Evolutionary conservation across 2,888 invertebrate species (phyloP), one percentile per base, ranked within the genome.

Genomic region (Ctena decussata): DNA sequence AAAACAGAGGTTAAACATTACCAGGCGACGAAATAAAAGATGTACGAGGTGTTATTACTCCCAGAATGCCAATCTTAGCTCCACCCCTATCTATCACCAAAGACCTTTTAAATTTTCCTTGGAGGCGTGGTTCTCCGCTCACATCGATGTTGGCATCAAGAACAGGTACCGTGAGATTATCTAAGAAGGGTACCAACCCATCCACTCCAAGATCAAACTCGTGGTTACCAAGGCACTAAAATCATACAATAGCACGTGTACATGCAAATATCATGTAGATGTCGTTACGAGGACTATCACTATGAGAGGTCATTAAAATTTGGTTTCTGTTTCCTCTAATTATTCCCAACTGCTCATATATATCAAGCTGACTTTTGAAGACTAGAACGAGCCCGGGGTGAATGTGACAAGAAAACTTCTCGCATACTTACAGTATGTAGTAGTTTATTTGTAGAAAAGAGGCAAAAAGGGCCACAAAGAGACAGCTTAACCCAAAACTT

Each of bases 201-300:
- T 96, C 96, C 0, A 98, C 96, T 5, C 97, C 98, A 85, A 97
- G 97, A 96, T 99, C 99, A 93, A 99, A 98, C 96, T 99, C 98
- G 95, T 99, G 98, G 94, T 99, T 99, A 35, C 98, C 98, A 87
- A 99, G 96, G n/a, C 97, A 97, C 98, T 98, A 96, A 1, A 86
- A 72, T 21, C 3, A 46, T 21, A 18, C 6, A 46, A 46, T 21
- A 8, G n/a, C n/a, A n/a, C n/a, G n/a, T n/a, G n/a, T n/a, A n/a
- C n/a, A n/a, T n/a, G n/a, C n/a, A 46, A 46, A 46, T 41, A 41
- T 41, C 41, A 41, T 41, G 41, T 41, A 41, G n/a, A n/a, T n/a
- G n/a, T n/a, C n/a, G n/a, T n/a, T n/a, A n/a, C n/a, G n/a, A n/a
- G n/a, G n/a, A n/a, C n/a, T n/a, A n/a, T n/a, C n/a, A n/a, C n/a